phyloP scores from a whole-genome alignment of 1,140 invertebrate genomes.

The Megathymus violae region DNA sequence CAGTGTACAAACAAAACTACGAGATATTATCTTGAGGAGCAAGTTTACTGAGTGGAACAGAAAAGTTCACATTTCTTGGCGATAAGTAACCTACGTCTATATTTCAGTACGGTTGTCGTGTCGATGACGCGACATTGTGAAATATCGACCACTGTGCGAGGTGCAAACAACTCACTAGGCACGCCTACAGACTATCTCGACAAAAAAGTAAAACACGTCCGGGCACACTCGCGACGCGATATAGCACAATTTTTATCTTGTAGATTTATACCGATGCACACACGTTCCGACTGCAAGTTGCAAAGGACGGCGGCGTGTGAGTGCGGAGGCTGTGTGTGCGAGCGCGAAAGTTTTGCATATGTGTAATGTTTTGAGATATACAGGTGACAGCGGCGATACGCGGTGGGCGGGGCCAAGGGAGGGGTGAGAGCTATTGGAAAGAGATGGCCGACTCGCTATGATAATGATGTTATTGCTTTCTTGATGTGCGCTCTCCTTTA shows the following conservation, averaged over 20 bases:
- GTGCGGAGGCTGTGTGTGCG: constrained; percentile 60
- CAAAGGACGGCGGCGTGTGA: constrained; percentile 42
- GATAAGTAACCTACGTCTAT: constrained; percentile 57
- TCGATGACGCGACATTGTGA: constrained; percentile 73
- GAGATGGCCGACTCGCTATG: constrained; percentile 81
- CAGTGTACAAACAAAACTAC: constrained; percentile 5
- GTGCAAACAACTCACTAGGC: constrained; percentile 80
- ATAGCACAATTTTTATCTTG: constrained; percentile 81
- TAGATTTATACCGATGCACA: constrained; percentile 75
- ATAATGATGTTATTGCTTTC: constrained; percentile 84
- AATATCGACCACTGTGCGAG: constrained; percentile 80
- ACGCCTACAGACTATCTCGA: constrained; percentile 75
- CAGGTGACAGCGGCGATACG: constrained; percentile 81
- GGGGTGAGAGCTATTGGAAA: constrained; percentile 80
- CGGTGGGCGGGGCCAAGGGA: constrained; percentile 76
- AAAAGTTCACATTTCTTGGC: constrained; percentile 58
- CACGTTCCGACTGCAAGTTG: constrained; percentile 51
- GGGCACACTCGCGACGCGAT: constrained; percentile 62
- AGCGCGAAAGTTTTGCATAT: constrained; percentile 82
- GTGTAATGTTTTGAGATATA: constrained; percentile 83
- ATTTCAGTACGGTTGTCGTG: constrained; percentile 66
- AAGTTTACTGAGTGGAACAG: constrained; percentile 35
- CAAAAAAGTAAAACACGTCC: constrained; percentile 68
- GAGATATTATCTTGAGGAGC: constrained; percentile 7
- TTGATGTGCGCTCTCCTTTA: constrained; percentile 80